phyloP scores from a whole-genome alignment of 2,797 vertebrate genomes.

The Furcifer pardalis region DNA sequence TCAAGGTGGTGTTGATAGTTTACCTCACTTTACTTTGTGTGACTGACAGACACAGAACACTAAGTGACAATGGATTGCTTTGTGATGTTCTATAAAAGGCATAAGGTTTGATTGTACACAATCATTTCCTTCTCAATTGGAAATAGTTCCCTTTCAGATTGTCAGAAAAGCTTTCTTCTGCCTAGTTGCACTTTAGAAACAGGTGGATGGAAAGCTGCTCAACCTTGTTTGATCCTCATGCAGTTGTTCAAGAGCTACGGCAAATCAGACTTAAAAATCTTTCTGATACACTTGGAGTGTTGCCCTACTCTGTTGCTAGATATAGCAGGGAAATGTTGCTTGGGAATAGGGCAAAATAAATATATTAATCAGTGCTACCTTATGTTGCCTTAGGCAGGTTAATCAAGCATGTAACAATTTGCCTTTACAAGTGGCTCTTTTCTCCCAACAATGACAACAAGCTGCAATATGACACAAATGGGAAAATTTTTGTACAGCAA shows the following conservation, averaged over 20 bases:
- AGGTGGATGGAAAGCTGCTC: conserved; percentile 62
- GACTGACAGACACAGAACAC: conserved; percentile 59
- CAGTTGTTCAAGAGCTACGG: conserved; percentile 50
- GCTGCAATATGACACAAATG: neutral
- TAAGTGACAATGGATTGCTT: conserved; percentile 60
- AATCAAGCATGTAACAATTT: conserved; percentile 49
- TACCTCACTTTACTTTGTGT: conserved; percentile 55
- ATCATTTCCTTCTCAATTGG: conserved; percentile 69
- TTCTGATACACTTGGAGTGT: neutral
- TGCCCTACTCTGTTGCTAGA: conserved; percentile 18
- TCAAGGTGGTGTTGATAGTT: conserved; percentile 49
- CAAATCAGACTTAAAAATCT: conserved; percentile 65
- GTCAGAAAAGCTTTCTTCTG: conserved; percentile 71
- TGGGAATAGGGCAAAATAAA: neutral
- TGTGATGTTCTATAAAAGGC: conserved; percentile 30
- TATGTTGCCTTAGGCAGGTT: conserved; percentile 16
- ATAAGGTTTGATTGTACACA: conserved; percentile 37
- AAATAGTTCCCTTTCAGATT: conserved; percentile 70
- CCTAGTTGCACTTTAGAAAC: conserved; percentile 66
- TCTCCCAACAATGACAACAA: conserved; percentile 6
- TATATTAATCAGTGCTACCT: conserved; percentile 39
- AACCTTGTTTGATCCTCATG: conserved; percentile 54
- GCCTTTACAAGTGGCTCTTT: conserved; percentile 15
- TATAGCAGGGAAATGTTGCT: conserved; percentile 40
- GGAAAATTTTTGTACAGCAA: neutral